Evolutionary conservation across 2,113 vertebrate genomes (phyloP), one percentile per base, ranked within the genome.

Genomic region (Columba livia): DNA sequence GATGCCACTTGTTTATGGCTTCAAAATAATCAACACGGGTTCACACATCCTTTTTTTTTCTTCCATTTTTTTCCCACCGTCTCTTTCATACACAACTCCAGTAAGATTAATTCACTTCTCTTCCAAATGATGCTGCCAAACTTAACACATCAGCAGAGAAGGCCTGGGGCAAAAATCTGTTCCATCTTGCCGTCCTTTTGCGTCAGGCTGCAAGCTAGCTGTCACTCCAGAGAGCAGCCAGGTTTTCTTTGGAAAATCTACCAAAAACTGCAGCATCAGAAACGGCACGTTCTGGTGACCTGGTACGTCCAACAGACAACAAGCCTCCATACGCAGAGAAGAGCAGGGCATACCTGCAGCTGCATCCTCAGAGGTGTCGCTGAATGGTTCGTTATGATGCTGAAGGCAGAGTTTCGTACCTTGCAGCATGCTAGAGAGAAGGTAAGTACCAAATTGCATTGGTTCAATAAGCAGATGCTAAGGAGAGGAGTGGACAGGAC

Each of bases 1-100:
- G 88, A 93, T 95, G 66, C 61, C 79, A 81, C 79, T 96, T 95
- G 90, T 94, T 97, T 96, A 93, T 79, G 53, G 36, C 79, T 96
- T 94, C 72, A 94, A 96, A 93, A 95, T 84, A 92, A 81, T 90
- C 96, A 94, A 96, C 93, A 96, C 15, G 36, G 83, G 89, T 96
- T 95, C 92, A 90, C 88, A 93, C 47, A 47, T 94, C 10, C 4
- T 36, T 62, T 20, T 21, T 21, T 50, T 31, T 13, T 36, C 14
- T 0, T 23, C 2, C 47, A 0, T 0, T 6, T 5, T 12, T 16
- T 19, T 3, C 9, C 18, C 40, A 10, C 10, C 29, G 34, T 53
- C 57, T 82, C 25, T 78, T 85, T 71, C 56, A 56, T 90, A 72
- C 40, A 90, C 42, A 84, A 9, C 20, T 80, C 67, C 74, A 71